Evolutionary conservation across 2,113 vertebrate species (phyloP).

Genomic region (Menidia beryllina): DNA sequence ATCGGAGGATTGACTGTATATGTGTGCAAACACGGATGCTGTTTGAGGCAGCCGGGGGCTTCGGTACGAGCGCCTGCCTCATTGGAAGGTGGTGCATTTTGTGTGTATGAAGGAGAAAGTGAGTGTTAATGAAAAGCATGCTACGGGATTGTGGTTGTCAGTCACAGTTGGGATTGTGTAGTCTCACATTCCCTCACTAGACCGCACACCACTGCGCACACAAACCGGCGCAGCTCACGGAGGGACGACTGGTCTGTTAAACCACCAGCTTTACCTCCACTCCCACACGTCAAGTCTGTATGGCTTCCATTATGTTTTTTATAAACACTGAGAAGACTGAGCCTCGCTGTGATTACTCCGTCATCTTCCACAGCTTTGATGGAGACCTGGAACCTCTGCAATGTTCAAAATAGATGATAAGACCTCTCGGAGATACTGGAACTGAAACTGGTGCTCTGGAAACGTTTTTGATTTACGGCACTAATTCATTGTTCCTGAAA

Average conservation of each 20-base stretch:
- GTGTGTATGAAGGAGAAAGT: slow-evolving; percentile 42
- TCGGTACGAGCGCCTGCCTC: not conserved
- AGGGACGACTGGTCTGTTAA: slow-evolving; percentile 60
- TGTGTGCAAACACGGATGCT: slow-evolving; percentile 29
- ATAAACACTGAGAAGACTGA: slow-evolving; percentile 11
- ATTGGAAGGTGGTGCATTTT: slow-evolving; percentile 23
- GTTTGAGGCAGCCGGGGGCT: slow-evolving; percentile 4
- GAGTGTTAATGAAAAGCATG: slow-evolving; percentile 63
- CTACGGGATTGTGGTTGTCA: slow-evolving; percentile 51
- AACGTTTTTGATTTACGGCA: no score
- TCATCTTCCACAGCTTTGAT: slow-evolving; percentile 2
- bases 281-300: slow-evolving; percentile 40
- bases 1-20: slow-evolving; percentile 32
- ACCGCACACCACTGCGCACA: slow-evolving; percentile 36
- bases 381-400: not conserved
- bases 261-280: slow-evolving; percentile 36
- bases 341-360: slow-evolving; percentile 1
- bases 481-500: no score
- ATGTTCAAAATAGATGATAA: slow-evolving; percentile 5
- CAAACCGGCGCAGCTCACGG: slow-evolving; percentile 21
- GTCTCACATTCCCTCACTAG: slow-evolving; percentile 57
- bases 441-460: not conserved
- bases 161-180: slow-evolving; percentile 32
- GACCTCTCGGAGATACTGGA: not conserved
- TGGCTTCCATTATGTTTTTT: slow-evolving; percentile 37